Base-by-base conservation (phyloP, 1,140 invertebrate species). In the Trialeurodes vaporariorum region DNA sequence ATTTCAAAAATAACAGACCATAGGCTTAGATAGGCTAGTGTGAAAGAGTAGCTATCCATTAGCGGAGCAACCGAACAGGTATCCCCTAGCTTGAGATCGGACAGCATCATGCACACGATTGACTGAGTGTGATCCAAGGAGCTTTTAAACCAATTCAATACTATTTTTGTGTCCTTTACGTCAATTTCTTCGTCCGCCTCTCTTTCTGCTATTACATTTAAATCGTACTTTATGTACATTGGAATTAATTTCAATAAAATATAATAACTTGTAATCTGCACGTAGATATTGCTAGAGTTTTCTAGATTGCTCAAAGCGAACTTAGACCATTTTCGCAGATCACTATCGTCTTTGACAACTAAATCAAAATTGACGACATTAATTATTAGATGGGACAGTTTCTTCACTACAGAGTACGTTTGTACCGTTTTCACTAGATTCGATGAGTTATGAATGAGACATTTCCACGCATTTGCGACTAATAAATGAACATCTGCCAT, bases 1-100 rank as follows among this genome's bases (percentile, higher is more conserved):
- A 90, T 83, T 27, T 84, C 78, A n/a, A 93, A 74, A 13, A 91
- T 74, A 60, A 87, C 80, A 72, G 84, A 82, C 91, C 92, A 94
- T 2, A 85, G 75, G 0, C 92, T 75, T 34, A 93, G 77, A 77
- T 91, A 93, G 23, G 81, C 85, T 61, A 85, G 73, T 1, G 82
- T 82, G 64, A 82, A 84, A 17, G 79, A 82, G 66, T 85, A 86
- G 2, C 83, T 81, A 69, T 87, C 84, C 1, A 84, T 85, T 68
- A 81, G 80, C 2, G 84, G 83, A 71, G 83, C 74, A 62, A 90
- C 81, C 22, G 76, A 79, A 68, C 83, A 84, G 69, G 79, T 83
- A 71, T 86, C 84, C 17, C 86, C 87, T 68, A 83, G 77, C 77
- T 79, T 85, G 68, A 2, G 78, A 77, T 49, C 34, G 5, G 34